phyloP scores from a whole-genome alignment of 2,797 vertebrate species.

The Spinus olivaceus region DNA sequence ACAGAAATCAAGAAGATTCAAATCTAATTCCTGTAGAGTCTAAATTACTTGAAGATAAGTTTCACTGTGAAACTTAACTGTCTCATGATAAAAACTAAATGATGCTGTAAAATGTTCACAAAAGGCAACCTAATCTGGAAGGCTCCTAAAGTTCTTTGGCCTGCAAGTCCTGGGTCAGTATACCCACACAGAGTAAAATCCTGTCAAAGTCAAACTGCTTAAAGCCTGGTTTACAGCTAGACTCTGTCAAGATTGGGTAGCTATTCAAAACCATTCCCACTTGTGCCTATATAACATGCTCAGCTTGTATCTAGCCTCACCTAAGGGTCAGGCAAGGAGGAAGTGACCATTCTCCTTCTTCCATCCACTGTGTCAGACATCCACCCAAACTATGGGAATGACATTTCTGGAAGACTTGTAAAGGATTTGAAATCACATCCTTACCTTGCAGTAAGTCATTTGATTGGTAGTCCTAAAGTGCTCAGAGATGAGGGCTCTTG shows the following conservation, averaged over 20 bases:
- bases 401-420: background rate
- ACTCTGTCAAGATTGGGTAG: background rate
- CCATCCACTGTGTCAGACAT: background rate
- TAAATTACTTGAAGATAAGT: background rate
- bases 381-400: background rate
- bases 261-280: background rate
- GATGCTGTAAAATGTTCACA: accelerated
- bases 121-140: background rate
- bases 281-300: background rate
- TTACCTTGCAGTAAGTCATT: background rate
- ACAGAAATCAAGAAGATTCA: background rate
- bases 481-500: background rate
- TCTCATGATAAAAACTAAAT: background rate
- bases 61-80: background rate
- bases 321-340: background rate
- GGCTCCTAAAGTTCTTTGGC: background rate
- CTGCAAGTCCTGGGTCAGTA: background rate
- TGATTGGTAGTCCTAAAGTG: background rate
- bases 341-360: background rate
- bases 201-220: background rate
- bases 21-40: background rate
- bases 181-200: background rate
- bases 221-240: background rate
- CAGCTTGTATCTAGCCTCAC: background rate
- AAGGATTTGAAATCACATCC: background rate